Evolutionary conservation across 2,113 vertebrate genomes (phyloP), one percentile per base, ranked within the genome.

Genomic region (Okapia johnstoni): DNA sequence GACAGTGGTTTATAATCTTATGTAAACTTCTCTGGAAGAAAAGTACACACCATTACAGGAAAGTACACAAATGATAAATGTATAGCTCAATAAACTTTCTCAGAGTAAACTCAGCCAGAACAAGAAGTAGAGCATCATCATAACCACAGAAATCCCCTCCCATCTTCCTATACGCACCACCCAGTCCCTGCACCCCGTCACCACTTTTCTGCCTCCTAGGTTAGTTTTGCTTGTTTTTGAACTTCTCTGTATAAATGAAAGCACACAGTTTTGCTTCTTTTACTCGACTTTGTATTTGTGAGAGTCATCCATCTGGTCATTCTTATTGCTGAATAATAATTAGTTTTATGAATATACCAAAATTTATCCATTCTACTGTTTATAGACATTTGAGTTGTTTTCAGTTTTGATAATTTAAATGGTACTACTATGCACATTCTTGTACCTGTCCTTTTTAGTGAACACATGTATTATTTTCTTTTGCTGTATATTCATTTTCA

Each of bases 21-120:
- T 66, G 7, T 70, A 88, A 88, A 85, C 63, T 73, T 77, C 86
- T 94, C 40, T 58, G 54, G 36, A 79, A 87, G 81, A 85, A 90
- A 97, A 90, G 60, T 73, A 80, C 26, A 93, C 46, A 89, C 89
- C 89, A 95, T 97, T 81, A 52, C 30, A 86, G 79, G n/a, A 83
- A 96, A 90, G 54, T 61, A 79, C 33, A 95, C 57, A 90, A 92
- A 96, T 97, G 48, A 33, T 33, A 85, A 70, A 14, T 48, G 70
- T 58, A 85, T 58, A n/a, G 36, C 30, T 61, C 30, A 83, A 58
- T 73, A 83, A 6, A 50, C 90, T 90, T 96, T 90, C 88, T 97
- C 79, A 70, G 85, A 96, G 50, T 89, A 96, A 97, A 73, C 61
- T 83, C 16, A 48, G 3, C 40, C 26, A 95, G 61, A 83, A 93